Percentiles rank a stretch among this genome's conserved stretches.
These are phyloP conservation scores for Oreotrochilus melanogaster DNA, from an alignment of 2,113 vertebrate genomes.

Conservation along the genomic window DNA sequence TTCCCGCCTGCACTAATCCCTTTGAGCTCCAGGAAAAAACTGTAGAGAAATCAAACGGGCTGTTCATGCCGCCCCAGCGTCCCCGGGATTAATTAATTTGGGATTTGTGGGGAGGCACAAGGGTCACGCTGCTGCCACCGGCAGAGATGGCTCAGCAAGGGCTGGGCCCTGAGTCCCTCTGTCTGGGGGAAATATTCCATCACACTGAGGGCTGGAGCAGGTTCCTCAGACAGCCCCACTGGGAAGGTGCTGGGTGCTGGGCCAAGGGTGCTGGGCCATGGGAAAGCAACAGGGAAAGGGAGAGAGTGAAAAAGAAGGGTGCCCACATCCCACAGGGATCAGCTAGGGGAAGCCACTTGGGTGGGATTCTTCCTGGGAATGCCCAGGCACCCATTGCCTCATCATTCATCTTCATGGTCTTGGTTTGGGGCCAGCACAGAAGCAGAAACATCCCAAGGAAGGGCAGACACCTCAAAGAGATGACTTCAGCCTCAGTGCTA, in stretches of 20 bases:
- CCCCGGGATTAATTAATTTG: conserved; percentile 82
- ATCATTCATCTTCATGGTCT: neutral
- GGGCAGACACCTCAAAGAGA: neutral
- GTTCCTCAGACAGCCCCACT: neutral
- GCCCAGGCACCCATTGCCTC: conserved; percentile 27
- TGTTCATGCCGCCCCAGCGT: conserved; percentile 70
- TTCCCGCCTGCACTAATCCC: conserved; percentile 81
- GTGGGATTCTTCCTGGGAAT: neutral
- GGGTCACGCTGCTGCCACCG: conserved; percentile 55
- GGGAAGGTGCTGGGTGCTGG: neutral
- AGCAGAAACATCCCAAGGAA: conserved; percentile 26
- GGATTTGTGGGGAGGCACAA: conserved; percentile 80
- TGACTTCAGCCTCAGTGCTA: neutral
- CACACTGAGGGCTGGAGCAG: neutral
- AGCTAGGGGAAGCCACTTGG: neutral
- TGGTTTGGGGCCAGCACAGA: neutral
- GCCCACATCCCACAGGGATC: neutral
- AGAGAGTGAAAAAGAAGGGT: rapidly evolving
- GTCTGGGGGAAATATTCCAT: neutral
- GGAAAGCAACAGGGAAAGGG: neutral
- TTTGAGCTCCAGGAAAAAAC: conserved; percentile 75
- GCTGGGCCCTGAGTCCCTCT: neutral
- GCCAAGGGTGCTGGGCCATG: neutral
- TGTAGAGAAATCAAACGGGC: conserved; percentile 74
- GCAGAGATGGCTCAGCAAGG: neutral